phyloP scores from a whole-genome alignment of 2,888 invertebrate species.

The Eristalis pertinax region DNA sequence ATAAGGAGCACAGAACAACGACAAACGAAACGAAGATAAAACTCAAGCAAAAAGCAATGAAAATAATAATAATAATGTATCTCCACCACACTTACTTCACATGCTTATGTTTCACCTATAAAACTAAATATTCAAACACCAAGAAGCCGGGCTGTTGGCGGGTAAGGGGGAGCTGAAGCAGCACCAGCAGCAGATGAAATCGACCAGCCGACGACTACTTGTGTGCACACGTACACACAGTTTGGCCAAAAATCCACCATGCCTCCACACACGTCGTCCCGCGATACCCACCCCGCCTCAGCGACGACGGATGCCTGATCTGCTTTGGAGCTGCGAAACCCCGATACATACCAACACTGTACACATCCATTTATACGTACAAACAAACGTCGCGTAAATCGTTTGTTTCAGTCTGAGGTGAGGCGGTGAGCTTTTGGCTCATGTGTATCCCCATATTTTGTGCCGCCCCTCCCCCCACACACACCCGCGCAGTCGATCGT shows the following conservation, averaged over 20 bases:
- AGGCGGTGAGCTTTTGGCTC: slow-evolving; percentile 38
- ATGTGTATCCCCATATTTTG: slow-evolving; percentile 49
- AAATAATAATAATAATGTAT: slow-evolving; percentile 66
- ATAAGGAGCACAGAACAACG: slow-evolving; percentile 29
- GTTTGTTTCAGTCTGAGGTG: slow-evolving; percentile 60
- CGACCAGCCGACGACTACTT: slow-evolving; percentile 31
- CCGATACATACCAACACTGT: slow-evolving; percentile 1
- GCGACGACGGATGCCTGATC: neutral
- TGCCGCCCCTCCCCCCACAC: neutral
- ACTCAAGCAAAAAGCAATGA: slow-evolving; percentile 19
- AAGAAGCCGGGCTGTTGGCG: neutral
- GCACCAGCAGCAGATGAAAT: slow-evolving; percentile 48
- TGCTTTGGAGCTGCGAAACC: no score
- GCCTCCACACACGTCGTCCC: neutral
- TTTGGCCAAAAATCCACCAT: slow-evolving; percentile 43
- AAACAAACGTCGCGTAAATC: slow-evolving; percentile 58
- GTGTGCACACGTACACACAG: slow-evolving; percentile 57
- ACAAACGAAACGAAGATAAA: slow-evolving; percentile 11
- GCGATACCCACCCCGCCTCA: no score
- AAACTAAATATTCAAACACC: slow-evolving; percentile 70
- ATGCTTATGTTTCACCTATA: slow-evolving; percentile 71
- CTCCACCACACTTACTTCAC: slow-evolving; percentile 67
- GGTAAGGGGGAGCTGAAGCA: neutral
- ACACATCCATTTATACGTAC: slow-evolving; percentile 47
- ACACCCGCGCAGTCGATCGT: neutral